Conservation (phyloP, 2,797 vertebrate genomes). For the Eidolon dupreanum region DNA sequence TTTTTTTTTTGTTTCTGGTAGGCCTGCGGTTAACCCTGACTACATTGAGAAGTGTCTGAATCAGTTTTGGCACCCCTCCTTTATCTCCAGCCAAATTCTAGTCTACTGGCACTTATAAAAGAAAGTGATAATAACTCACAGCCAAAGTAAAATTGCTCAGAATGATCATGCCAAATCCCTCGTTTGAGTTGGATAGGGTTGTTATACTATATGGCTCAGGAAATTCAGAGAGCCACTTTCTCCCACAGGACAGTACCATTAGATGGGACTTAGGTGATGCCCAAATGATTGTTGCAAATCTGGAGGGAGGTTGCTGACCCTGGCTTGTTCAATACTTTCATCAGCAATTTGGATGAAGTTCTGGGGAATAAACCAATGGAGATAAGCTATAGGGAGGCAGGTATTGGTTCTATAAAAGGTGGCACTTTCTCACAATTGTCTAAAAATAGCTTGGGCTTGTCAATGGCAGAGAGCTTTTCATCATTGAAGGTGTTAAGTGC, state of each 20-base stretch:
- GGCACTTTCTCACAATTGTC: background rate
- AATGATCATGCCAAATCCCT: constrained; percentile 23
- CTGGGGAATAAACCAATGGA: background rate
- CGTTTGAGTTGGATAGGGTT: background rate
- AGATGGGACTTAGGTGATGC: background rate
- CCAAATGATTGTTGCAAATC: background rate
- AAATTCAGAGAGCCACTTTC: background rate
- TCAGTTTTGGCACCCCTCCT: constrained; percentile 12
- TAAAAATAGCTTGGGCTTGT: background rate
- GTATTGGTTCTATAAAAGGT: background rate
- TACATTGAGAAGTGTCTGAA: background rate
- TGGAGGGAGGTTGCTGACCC: background rate
- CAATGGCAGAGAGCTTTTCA: background rate
- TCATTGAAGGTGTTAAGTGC: background rate
- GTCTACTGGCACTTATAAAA: constrained; percentile 43
- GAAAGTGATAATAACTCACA: constrained; percentile 68
- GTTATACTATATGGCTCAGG: background rate
- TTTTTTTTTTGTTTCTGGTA: background rate
- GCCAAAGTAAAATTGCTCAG: constrained; percentile 59
- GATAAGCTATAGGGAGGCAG: background rate
- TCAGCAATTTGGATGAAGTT: constrained; percentile 42
- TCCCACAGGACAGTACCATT: background rate
- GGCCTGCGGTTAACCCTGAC: background rate
- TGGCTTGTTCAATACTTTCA: background rate
- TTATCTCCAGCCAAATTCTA: constrained; percentile 50